Evolutionary conservation across 2,797 vertebrate species (phyloP).

Genomic region (Pelodytes ibericus): DNA sequence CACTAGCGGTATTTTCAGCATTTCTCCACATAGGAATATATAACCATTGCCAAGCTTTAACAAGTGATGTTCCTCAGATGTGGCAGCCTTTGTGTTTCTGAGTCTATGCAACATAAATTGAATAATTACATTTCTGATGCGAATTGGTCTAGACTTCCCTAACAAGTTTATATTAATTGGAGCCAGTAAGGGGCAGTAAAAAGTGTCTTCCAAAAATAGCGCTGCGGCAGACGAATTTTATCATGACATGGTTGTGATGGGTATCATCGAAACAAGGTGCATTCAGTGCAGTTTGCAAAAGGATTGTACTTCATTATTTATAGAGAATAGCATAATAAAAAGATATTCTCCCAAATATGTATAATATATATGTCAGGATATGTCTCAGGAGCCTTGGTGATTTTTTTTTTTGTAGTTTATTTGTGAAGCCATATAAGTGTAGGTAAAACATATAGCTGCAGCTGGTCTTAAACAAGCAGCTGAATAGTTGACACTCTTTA

Average conservation of each 20-base stretch:
- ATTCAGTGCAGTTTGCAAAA: too few species aligned
- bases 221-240: background rate
- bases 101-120: background rate
- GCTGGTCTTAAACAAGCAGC: too few species aligned
- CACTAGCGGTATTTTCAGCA: background rate
- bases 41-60: background rate
- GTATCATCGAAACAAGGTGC: background rate
- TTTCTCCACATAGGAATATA: background rate
- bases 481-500: too few species aligned
- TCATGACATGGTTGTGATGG: background rate
- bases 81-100: background rate
- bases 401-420: too few species aligned
- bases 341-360: too few species aligned
- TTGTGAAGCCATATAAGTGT: too few species aligned
- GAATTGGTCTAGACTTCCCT: slow-evolving; percentile 17
- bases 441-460: too few species aligned
- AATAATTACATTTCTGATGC: slow-evolving; percentile 20
- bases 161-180: background rate
- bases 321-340: too few species aligned
- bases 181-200: background rate
- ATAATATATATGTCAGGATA: too few species aligned
- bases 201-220: background rate
- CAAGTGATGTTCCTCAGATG: background rate
- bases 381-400: too few species aligned
- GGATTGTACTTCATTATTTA: too few species aligned